These are phyloP conservation scores for Amphilophus citrinellus DNA, from an alignment of 2,113 vertebrate species.

Conservation along the genomic window DNA sequence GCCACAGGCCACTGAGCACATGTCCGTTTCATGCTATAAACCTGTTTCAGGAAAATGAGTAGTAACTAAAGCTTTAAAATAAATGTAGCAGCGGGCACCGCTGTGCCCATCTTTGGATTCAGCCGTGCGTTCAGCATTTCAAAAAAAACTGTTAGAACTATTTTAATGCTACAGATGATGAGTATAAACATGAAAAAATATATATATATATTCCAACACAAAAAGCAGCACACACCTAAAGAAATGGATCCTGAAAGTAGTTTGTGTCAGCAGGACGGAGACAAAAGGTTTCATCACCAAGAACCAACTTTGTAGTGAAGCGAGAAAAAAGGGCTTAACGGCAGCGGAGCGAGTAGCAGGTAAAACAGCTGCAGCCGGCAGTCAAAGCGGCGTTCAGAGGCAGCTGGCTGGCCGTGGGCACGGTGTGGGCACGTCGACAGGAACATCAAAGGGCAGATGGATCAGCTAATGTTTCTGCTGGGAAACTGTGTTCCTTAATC, in stretches of 20 bases:
- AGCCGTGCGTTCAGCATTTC: not conserved
- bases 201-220: not conserved
- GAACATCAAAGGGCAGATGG: conserved; percentile 48
- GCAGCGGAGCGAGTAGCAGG: not conserved
- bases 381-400: conserved; percentile 1
- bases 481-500: conserved; percentile 25
- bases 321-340: not conserved
- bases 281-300: not conserved
- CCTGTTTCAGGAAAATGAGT: too few relatives aligned
- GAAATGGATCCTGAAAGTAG: not conserved
- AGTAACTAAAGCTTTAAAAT: not conserved
- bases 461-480: conserved; percentile 35
- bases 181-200: not conserved
- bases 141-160: not conserved
- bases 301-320: not conserved
- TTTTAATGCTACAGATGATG: not conserved
- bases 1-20: not conserved
- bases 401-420: conserved; percentile 15
- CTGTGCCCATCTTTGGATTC: not conserved
- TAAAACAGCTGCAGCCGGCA: conserved; percentile 12
- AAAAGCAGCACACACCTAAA: not conserved
- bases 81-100: too few relatives aligned
- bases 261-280: not conserved
- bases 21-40: too few relatives aligned
- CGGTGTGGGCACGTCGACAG: conserved; percentile 33